Evolutionary conservation across 2,797 vertebrate species (phyloP).

Genomic region (Apogon hyalosoma): DNA sequence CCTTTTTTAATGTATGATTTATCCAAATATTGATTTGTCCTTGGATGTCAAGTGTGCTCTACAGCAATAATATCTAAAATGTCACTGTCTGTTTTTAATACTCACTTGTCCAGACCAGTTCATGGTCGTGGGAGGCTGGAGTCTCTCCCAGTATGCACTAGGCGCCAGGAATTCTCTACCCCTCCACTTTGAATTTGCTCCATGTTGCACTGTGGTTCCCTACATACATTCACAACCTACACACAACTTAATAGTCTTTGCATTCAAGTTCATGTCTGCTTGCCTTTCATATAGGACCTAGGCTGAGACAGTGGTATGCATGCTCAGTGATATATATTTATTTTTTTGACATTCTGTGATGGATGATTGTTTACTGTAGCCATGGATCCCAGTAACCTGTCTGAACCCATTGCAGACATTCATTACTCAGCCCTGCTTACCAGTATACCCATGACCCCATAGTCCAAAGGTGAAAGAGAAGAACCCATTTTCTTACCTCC

Average conservation of each 20-base stretch:
- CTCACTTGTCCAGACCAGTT: background rate
- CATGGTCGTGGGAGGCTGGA: background rate
- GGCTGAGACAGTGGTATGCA: constrained; percentile 1
- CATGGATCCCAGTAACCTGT: constrained; percentile 35
- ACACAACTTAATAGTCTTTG: constrained; percentile 5
- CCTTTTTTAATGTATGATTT: background rate
- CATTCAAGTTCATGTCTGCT: background rate
- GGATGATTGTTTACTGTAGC: constrained; percentile 40
- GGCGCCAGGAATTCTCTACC: background rate
- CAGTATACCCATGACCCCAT: background rate
- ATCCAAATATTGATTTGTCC: constrained; percentile 13
- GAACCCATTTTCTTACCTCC: constrained; percentile 18
- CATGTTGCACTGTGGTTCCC: background rate
- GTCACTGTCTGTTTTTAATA: background rate
- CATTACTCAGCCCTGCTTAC: constrained; percentile 9
- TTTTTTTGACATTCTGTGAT: constrained; percentile 24
- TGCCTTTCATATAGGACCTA: constrained; percentile 19
- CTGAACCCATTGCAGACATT: constrained; percentile 8
- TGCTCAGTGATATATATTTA: background rate
- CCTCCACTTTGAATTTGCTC: background rate
- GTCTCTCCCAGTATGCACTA: background rate
- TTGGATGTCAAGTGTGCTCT: constrained; percentile 10
- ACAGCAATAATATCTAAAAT: background rate
- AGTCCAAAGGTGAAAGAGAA: constrained; percentile 2
- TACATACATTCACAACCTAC: constrained; percentile 2